phyloP scores from a whole-genome alignment of 2,797 vertebrate species.

The Scyliorhinus canicula region DNA sequence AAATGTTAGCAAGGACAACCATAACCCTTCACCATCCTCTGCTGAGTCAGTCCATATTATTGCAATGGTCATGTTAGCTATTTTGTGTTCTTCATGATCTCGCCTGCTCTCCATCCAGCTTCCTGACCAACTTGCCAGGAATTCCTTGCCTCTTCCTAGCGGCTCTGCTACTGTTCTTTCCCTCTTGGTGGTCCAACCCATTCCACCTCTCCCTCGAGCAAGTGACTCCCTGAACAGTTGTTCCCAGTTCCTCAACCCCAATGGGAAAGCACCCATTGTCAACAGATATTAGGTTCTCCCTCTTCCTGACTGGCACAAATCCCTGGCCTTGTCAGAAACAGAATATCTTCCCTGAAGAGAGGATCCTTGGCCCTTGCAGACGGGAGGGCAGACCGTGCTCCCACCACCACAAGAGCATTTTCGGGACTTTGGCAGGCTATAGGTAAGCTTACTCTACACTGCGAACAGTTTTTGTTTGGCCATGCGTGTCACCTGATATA shows the following conservation, averaged over 20 bases:
- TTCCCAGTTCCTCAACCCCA: not conserved
- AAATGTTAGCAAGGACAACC: not conserved
- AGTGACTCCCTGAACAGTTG: not conserved
- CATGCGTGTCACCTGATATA: not conserved
- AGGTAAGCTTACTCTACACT: not conserved
- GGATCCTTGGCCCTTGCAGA: not conserved
- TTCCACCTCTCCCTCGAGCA: not conserved
- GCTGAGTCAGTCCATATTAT: not conserved
- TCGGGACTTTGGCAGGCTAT: not conserved
- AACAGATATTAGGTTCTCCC: not conserved
- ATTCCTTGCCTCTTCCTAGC: not conserved
- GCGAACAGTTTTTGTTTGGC: not conserved
- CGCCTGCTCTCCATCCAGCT: not conserved
- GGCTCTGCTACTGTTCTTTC: not conserved
- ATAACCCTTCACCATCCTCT: no score
- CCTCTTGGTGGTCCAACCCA: not conserved
- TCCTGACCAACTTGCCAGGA: not conserved
- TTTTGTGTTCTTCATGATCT: not conserved
- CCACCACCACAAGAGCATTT: not conserved
- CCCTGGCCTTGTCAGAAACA: not conserved
- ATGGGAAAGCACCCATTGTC: not conserved
- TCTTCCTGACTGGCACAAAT: not conserved
- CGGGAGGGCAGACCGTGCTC: not conserved
- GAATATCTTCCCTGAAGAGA: not conserved
- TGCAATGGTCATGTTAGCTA: not conserved